phyloP scores from a whole-genome alignment of 2,888 invertebrate species.

The Eupithecia vulgata region DNA sequence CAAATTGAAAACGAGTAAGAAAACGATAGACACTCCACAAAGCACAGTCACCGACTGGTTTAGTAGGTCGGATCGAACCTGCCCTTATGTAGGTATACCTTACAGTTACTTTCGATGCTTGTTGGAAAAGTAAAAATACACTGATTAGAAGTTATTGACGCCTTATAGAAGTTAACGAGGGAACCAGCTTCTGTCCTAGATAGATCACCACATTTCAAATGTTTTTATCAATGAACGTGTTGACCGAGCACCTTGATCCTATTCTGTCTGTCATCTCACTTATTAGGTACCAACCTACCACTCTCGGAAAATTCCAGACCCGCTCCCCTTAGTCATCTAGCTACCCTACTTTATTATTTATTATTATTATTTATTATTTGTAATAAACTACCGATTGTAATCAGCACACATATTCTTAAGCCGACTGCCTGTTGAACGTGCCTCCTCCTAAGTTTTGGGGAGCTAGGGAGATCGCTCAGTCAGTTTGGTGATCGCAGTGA shows the following conservation, averaged over 20 bases:
- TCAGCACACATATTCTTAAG: too few species aligned
- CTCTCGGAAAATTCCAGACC: too few species aligned
- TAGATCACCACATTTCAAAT: slow-evolving; percentile 1
- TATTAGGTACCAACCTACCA: background rate
- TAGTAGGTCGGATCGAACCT: slow-evolving; percentile 63
- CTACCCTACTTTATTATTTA: too few species aligned
- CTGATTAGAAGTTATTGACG: slow-evolving; percentile 27
- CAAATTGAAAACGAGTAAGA: too few species aligned
- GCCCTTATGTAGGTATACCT: slow-evolving; percentile 66
- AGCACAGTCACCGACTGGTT: slow-evolving; percentile 65
- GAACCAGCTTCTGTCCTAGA: slow-evolving; percentile 3
- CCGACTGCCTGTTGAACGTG: too few species aligned
- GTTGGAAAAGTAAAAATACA: slow-evolving; percentile 39
- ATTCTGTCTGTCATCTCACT: background rate
- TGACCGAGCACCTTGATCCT: background rate
- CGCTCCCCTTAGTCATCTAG: too few species aligned
- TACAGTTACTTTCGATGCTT: slow-evolving; percentile 47
- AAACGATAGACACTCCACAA: slow-evolving; percentile 52
- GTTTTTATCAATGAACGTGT: background rate
- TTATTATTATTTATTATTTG: too few species aligned
- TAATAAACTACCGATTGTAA: too few species aligned
- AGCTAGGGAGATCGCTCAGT: too few species aligned
- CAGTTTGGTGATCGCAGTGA: too few species aligned
- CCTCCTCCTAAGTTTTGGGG: too few species aligned
- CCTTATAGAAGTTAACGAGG: slow-evolving; percentile 13